A percentile compares a stretch with the other conserved stretches of the same genome.
These are phyloP conservation scores for Ptilodon capucinus DNA, from an alignment of 2,888 invertebrate species.

Conservation along the genomic window DNA sequence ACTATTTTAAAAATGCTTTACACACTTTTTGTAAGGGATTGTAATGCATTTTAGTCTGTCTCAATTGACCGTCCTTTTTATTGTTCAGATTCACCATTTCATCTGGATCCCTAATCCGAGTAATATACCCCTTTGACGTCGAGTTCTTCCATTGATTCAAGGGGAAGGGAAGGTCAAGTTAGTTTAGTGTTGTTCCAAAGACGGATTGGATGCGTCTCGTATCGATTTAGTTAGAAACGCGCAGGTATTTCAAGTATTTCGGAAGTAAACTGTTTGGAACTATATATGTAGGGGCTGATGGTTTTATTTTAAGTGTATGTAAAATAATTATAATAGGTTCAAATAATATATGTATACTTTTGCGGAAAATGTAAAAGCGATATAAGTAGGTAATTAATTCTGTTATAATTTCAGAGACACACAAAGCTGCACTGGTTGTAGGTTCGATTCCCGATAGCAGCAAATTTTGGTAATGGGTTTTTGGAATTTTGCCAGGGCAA, in stretches of 20 bases:
- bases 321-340: too few species aligned
- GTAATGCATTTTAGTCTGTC: constrained; percentile 52
- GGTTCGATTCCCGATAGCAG: too few species aligned
- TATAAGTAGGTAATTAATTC: too few species aligned
- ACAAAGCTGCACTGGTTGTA: too few species aligned
- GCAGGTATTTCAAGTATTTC: constrained; percentile 56
- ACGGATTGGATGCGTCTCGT: constrained; percentile 50
- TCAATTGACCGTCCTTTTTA: constrained; percentile 49
- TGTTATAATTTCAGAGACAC: too few species aligned
- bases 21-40: constrained; percentile 38
- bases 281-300: not conserved
- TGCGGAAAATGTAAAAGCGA: too few species aligned
- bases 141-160: not conserved
- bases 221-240: constrained; percentile 58
- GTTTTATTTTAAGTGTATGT: not conserved
- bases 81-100: constrained; percentile 31
- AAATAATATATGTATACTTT: too few species aligned
- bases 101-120: constrained; percentile 22
- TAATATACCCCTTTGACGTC: constrained; percentile 4
- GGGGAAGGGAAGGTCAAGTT: constrained; percentile 17
- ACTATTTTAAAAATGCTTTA: constrained; percentile 31
- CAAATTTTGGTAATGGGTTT: too few species aligned
- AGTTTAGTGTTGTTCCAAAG: constrained; percentile 31
- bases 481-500: too few species aligned
- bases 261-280: constrained; percentile 39